Conservation (phyloP, 2,113 vertebrate genomes). For the Tauraco erythrolophus region DNA sequence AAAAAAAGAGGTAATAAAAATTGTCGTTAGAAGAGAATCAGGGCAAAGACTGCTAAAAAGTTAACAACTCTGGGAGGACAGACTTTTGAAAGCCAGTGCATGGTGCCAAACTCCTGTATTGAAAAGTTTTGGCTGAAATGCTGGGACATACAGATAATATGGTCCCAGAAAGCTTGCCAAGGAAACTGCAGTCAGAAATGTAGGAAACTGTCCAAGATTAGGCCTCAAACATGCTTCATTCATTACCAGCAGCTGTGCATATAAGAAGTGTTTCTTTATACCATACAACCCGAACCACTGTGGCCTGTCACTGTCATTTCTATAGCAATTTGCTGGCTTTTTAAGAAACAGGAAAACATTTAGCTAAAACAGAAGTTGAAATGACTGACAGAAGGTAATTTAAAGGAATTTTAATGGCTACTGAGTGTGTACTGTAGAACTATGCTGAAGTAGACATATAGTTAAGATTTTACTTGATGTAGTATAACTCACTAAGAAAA, state of each 20-base stretch:
- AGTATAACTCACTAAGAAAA: neutral
- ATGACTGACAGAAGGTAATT: conserved; percentile 54
- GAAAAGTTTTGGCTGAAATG: conserved; percentile 68
- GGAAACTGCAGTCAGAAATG: conserved; percentile 70
- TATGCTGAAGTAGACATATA: neutral
- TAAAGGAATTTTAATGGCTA: conserved; percentile 36
- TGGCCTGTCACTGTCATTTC: conserved; percentile 53
- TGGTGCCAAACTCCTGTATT: conserved; percentile 58
- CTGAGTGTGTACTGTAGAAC: neutral
- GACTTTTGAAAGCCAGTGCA: conserved; percentile 22
- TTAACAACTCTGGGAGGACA: conserved; percentile 39
- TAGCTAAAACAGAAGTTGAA: conserved; percentile 44
- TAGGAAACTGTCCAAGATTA: conserved; percentile 72
- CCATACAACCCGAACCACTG: conserved; percentile 53
- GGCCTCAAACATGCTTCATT: conserved; percentile 72
- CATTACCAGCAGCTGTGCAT: conserved; percentile 74
- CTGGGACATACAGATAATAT: conserved; percentile 59
- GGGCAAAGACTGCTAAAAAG: conserved; percentile 4
- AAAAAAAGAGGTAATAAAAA: neutral
- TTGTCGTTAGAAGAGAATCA: conserved; percentile 23
- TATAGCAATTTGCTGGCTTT: conserved; percentile 66
- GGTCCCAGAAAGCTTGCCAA: conserved; percentile 71
- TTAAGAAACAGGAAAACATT: conserved; percentile 61
- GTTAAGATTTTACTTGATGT: neutral
- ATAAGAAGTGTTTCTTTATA: conserved; percentile 61